Evolutionary conservation across 2,888 invertebrate genomes (phyloP).

Genomic region (Masnerella sp.): DNA sequence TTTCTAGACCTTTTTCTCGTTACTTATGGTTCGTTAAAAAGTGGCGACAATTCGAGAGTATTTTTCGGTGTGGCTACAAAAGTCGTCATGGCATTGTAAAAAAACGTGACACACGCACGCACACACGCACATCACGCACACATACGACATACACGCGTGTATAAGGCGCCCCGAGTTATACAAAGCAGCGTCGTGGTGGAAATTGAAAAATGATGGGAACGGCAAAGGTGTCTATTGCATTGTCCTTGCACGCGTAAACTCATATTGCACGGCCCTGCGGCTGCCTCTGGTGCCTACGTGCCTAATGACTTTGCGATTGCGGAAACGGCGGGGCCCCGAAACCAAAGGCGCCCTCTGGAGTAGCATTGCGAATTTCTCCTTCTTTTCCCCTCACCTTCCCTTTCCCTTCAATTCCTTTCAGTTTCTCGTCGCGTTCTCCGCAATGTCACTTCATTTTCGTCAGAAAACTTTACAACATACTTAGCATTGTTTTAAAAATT

Average conservation of each 20-base stretch:
- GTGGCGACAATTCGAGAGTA: constrained; percentile 48
- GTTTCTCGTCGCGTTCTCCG: too few species aligned
- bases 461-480: too few species aligned
- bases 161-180: constrained; percentile 37
- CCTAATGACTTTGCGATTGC: constrained; percentile 70
- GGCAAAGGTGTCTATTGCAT: constrained; percentile 15
- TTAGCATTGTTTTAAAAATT: too few species aligned
- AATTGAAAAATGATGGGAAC: background rate
- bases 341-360: too few species aligned
- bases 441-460: too few species aligned
- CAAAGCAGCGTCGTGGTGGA: constrained; percentile 23
- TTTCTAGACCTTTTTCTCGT: constrained; percentile 18
- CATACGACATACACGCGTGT: constrained; percentile 39
- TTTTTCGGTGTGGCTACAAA: constrained; percentile 55
- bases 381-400: too few species aligned
- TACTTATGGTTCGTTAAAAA: constrained; percentile 34
- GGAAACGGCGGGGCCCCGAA: too few species aligned
- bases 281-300: constrained; percentile 65
- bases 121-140: constrained; percentile 23
- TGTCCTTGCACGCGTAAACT: constrained; percentile 28
- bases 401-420: too few species aligned
- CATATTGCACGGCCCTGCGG: constrained; percentile 41
- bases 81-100: constrained; percentile 52
- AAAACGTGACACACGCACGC: constrained; percentile 46
- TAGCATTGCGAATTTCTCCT: too few species aligned